phyloP scores from a whole-genome alignment of 2,888 invertebrate species.

The Tetranychus truncatus region DNA sequence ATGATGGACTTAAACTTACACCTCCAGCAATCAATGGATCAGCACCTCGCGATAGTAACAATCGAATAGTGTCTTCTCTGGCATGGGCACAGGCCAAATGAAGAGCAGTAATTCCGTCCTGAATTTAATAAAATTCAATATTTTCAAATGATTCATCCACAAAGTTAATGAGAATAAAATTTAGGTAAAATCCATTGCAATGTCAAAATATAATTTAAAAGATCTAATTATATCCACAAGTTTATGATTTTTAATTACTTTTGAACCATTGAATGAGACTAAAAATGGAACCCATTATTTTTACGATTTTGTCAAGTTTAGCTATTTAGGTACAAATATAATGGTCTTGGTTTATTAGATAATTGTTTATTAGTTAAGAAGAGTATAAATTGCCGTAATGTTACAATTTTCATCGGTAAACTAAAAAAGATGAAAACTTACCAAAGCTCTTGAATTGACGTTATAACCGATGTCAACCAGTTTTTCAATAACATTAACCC shows the following conservation, averaged over 20 bases:
- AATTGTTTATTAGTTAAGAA: not conserved
- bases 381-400: too few relatives aligned
- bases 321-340: too few relatives aligned
- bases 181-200: not conserved
- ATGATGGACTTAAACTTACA: constrained; percentile 44
- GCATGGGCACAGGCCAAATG: constrained; percentile 89
- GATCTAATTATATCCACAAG: not conserved
- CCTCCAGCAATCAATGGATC: constrained; percentile 83
- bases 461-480: constrained; percentile 81
- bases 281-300: too few relatives aligned
- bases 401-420: too few relatives aligned
- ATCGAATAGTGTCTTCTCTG: constrained; percentile 78
- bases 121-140: constrained; percentile 27
- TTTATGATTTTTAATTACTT: too few relatives aligned
- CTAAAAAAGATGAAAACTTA: constrained; percentile 39
- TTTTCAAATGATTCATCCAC: not conserved
- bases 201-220: not conserved
- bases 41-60: constrained; percentile 66
- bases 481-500: constrained; percentile 69
- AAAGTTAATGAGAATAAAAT: not conserved
- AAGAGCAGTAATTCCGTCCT: constrained; percentile 90
- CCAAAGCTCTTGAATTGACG: constrained; percentile 73
- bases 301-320: too few relatives aligned
- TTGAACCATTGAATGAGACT: too few relatives aligned
- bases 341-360: too few relatives aligned